phyloP scores from a whole-genome alignment of 2,797 vertebrate species.

The Lophotriccus pileatus region DNA sequence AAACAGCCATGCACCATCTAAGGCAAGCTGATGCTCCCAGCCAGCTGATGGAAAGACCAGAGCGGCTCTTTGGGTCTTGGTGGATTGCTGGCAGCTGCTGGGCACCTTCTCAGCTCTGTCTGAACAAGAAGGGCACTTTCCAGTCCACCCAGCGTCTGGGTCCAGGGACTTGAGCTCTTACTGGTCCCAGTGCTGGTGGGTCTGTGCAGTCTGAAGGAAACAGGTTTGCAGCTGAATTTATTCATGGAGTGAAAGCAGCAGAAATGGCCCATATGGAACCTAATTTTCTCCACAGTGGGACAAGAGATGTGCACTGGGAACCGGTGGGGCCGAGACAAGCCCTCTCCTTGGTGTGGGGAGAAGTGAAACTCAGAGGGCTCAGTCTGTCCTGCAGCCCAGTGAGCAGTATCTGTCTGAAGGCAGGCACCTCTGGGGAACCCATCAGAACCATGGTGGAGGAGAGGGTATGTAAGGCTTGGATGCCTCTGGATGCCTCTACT shows the following conservation, averaged over 20 bases:
- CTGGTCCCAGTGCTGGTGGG: neutral
- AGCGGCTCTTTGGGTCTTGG: neutral
- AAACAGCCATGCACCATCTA: conserved; percentile 3
- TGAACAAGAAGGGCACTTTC: neutral
- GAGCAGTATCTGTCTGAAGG: neutral
- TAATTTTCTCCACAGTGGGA: rapidly evolving
- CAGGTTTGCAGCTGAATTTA: neutral
- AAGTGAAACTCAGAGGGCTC: neutral
- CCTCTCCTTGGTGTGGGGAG: neutral
- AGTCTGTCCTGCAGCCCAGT: neutral
- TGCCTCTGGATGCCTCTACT: neutral
- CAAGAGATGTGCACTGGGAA: neutral
- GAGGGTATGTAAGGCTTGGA: neutral
- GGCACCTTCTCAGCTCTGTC: neutral
- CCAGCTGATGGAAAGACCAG: neutral
- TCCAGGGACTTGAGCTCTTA: neutral
- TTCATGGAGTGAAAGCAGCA: neutral
- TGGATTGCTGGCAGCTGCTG: neutral
- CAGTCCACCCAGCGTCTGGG: neutral
- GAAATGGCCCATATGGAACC: neutral
- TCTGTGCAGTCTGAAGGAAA: neutral
- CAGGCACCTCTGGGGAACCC: neutral
- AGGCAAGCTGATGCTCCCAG: neutral
- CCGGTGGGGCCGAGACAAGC: rapidly evolving
- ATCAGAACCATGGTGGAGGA: rapidly evolving